Evolutionary conservation across 2,888 invertebrate species (phyloP), one percentile per base, ranked within the genome.

Genomic region (Lepidochrysops patricia): DNA sequence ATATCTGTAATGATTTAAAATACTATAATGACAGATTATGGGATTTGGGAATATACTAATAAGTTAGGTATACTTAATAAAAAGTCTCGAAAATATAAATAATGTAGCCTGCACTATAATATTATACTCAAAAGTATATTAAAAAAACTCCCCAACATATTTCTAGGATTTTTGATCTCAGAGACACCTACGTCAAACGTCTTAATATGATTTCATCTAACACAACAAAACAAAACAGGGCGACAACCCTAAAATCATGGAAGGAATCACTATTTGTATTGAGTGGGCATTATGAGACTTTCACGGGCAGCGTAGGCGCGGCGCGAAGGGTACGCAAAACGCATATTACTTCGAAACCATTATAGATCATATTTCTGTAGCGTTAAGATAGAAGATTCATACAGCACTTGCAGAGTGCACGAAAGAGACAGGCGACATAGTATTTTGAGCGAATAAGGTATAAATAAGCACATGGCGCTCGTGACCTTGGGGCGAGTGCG

Each of bases 401-500:
- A 15, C 19, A 19, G 2, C 7, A 0, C 2, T 7, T 15, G 15
- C 15, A 37, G 73, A 66, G 59, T 64, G 68, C 60, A 71, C 68
- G 76, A 79, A 67, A 71, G 77, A 73, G 81, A 80, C 65, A 70
- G 67, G 61, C 76, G 82, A 82, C 80, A 81, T 80, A 77, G 79
- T 87, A 83, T 85, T 85, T 84, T 71, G 79, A 84, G 80, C 75
- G 76, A 70, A 52, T 52, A 52, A 52, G 52, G 52, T 13, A 26
- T 26, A 52, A 52, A 43, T 43, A 52, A 75, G 74, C 82, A 80
- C 81, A 81, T 79, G 82, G 78, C 73, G 68, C 66, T 70, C 79
- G 73, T 81, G 86, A 87, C 87, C 87, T 86, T 87, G 87, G 63
- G 63, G 67, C 69, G 76, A 74, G 71, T 72, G 79, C 78, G 83